Evolutionary conservation across 2,888 invertebrate species (phyloP).

Genomic region (Stenoptilia bipunctidactyla): DNA sequence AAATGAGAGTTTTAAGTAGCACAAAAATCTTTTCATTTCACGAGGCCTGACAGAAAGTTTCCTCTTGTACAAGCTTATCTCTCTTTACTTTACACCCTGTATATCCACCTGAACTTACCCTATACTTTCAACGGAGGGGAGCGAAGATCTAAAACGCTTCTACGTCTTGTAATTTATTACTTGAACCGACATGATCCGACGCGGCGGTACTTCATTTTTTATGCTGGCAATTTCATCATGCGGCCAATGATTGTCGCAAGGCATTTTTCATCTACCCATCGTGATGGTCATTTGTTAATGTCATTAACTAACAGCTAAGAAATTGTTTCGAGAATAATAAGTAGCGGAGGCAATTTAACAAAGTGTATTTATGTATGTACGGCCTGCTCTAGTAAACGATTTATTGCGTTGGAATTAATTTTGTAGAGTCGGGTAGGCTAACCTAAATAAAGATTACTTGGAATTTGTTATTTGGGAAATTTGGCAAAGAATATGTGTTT

Average conservation of each 20-base stretch:
- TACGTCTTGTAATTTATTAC: slow-evolving; percentile 46
- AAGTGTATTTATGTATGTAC: neutral
- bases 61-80: too few relatives aligned
- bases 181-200: slow-evolving; percentile 14
- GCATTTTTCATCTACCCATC: slow-evolving; percentile 22
- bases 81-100: too few relatives aligned
- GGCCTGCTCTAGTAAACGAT: neutral
- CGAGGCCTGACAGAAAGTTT: too few relatives aligned
- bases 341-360: neutral
- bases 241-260: slow-evolving; percentile 33
- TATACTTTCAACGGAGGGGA: slow-evolving; percentile 22
- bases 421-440: too few relatives aligned
- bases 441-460: too few relatives aligned
- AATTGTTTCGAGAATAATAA: neutral
- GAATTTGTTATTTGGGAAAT: too few relatives aligned
- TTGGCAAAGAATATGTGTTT: too few relatives aligned
- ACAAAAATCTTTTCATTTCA: too few relatives aligned
- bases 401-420: too few relatives aligned
- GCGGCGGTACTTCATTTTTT: slow-evolving; percentile 30
- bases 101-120: slow-evolving; percentile 11
- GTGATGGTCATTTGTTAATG: neutral
- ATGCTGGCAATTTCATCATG: slow-evolving; percentile 32
- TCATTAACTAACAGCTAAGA: neutral
- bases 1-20: too few relatives aligned
- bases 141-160: slow-evolving; percentile 26